phyloP scores from a whole-genome alignment of 2,797 vertebrate species.

The Uromys caudimaculatus region DNA sequence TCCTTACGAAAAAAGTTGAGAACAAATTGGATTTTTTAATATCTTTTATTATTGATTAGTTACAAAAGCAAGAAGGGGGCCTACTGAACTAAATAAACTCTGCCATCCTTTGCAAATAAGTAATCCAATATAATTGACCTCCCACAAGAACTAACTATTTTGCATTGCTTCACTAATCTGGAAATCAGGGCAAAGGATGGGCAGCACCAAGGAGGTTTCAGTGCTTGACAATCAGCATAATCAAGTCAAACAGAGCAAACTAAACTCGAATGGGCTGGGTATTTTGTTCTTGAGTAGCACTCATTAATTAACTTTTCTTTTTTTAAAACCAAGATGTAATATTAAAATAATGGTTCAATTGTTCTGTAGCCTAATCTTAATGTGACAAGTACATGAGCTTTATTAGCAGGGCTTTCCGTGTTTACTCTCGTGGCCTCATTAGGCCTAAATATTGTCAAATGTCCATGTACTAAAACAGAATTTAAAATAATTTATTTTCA shows the following conservation, averaged over 20 bases:
- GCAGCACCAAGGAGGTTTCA: constrained; percentile 1
- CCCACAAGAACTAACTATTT: constrained; percentile 23
- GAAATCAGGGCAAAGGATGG: constrained; percentile 32
- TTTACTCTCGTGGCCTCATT: constrained; percentile 57
- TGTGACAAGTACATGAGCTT: constrained; percentile 12
- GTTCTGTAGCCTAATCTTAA: constrained; percentile 3
- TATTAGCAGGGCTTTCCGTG: background rate
- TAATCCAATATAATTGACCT: background rate
- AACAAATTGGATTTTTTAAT: constrained; percentile 30
- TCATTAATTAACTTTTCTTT: constrained; percentile 68
- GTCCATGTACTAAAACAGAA: constrained; percentile 22
- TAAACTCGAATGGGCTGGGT: background rate
- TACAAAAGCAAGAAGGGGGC: constrained; percentile 19
- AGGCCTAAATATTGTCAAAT: constrained; percentile 51
- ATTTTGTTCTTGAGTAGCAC: constrained; percentile 3
- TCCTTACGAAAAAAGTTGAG: background rate
- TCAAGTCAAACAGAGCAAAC: constrained; percentile 26
- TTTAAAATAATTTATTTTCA: constrained; percentile 58
- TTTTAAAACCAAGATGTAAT: constrained; percentile 2
- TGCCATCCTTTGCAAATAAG: constrained; percentile 48
- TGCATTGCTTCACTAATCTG: background rate
- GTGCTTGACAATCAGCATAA: background rate
- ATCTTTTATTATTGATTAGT: constrained; percentile 21
- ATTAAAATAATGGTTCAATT: constrained; percentile 21
- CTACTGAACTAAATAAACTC: constrained; percentile 8